Conservation (phyloP, 2,113 vertebrate genomes). For the Chaetodon auriga region DNA sequence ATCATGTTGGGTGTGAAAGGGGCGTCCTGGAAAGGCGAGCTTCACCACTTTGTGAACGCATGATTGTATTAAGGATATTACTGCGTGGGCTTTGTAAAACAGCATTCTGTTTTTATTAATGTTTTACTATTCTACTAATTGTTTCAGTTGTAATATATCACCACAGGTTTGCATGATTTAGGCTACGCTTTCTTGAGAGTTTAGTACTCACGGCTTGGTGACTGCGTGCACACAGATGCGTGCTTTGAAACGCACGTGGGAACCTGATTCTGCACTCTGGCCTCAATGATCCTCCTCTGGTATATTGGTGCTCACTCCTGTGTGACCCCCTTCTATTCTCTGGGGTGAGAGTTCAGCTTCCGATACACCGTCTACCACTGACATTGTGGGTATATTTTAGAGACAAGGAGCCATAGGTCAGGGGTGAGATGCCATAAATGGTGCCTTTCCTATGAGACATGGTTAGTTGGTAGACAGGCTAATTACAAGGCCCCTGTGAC, state of each 20-base stretch:
- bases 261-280: background rate
- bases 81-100: no score
- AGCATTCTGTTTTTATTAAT: no score
- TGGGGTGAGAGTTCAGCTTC: conserved; percentile 58
- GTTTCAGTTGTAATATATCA: background rate
- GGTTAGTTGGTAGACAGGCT: conserved; percentile 69
- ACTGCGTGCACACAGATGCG: background rate
- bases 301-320: background rate
- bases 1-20: no score
- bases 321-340: conserved; percentile 19
- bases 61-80: no score
- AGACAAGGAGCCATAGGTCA: conserved; percentile 72
- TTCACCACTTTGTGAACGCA: no score
- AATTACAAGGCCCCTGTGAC: conserved; percentile 77
- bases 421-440: conserved; percentile 81
- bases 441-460: conserved; percentile 63
- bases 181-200: background rate
- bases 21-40: no score
- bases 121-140: background rate
- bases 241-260: conserved; percentile 32
- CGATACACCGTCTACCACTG: conserved; percentile 27
- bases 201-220: background rate
- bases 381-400: conserved; percentile 68
- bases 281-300: conserved; percentile 31
- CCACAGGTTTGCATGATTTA: conserved; percentile 2